Conservation (phyloP, 2,797 vertebrate genomes). For the Phoxinus dragarum region DNA sequence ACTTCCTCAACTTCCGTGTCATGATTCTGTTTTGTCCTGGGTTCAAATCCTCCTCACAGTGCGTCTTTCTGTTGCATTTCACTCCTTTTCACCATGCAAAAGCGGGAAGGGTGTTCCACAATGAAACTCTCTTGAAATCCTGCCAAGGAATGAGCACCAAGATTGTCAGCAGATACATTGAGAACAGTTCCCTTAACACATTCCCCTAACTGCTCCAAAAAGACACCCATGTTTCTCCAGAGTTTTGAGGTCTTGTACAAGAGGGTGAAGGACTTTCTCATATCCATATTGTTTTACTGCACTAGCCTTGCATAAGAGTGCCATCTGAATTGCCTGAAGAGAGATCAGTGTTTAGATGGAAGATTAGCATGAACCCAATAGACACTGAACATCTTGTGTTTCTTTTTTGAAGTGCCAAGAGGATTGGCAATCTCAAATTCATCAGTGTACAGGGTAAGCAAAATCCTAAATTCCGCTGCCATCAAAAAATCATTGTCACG, state of each 20-base stretch:
- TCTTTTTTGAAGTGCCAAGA: too few species aligned
- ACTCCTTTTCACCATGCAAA: background rate
- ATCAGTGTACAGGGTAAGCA: conserved; percentile 2
- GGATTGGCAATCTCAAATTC: too few species aligned
- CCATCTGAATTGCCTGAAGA: background rate
- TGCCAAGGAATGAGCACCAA: conserved; percentile 1
- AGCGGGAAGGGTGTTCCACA: background rate
- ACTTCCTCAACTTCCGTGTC: too few species aligned
- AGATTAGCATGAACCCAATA: background rate
- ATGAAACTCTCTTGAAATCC: background rate
- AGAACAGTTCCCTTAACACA: background rate
- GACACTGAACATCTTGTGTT: background rate
- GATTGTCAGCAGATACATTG: background rate
- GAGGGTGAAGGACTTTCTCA: too few species aligned
- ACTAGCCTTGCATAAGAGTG: background rate
- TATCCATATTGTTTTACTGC: too few species aligned
- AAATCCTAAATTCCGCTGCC: conserved; percentile 22
- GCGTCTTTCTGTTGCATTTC: background rate
- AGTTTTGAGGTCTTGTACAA: too few species aligned
- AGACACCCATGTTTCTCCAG: too few species aligned
- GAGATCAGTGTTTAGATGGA: too few species aligned
- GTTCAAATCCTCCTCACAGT: too few species aligned
- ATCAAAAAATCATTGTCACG: conserved; percentile 23
- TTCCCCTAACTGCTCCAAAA: too few species aligned
- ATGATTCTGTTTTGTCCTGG: too few species aligned